Conservation (phyloP, 2,797 vertebrate species). For the Rhodeus uyekii region DNA sequence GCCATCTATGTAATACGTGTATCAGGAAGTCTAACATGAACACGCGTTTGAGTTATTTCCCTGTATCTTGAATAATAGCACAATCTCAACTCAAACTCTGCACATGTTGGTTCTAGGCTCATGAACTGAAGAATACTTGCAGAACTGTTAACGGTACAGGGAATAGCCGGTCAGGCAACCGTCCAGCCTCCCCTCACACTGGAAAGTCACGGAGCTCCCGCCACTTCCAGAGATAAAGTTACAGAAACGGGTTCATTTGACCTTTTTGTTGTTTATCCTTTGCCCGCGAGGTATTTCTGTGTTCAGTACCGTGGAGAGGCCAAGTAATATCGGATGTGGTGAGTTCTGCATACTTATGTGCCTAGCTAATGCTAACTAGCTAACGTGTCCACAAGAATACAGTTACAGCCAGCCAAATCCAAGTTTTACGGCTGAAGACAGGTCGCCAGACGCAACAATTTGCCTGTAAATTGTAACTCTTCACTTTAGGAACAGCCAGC, state of each 20-base stretch:
- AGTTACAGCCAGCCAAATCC: slow-evolving; percentile 61
- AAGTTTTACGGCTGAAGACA: slow-evolving; percentile 62
- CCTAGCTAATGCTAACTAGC: slow-evolving; percentile 61
- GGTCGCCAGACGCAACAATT: slow-evolving; percentile 51
- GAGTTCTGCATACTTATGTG: slow-evolving; percentile 79
- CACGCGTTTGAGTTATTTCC: neutral
- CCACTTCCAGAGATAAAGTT: slow-evolving; percentile 69
- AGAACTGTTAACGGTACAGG: slow-evolving; percentile 63
- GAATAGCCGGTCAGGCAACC: slow-evolving; percentile 73
- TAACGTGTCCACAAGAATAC: slow-evolving; percentile 37
- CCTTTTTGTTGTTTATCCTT: slow-evolving; percentile 61
- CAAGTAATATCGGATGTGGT: slow-evolving; percentile 87
- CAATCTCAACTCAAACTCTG: slow-evolving; percentile 67
- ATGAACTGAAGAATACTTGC: slow-evolving; percentile 51
- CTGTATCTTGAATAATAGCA: slow-evolving; percentile 13
- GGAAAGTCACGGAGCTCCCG: slow-evolving; percentile 74
- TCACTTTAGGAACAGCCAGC: slow-evolving; percentile 19
- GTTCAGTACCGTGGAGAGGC: slow-evolving; percentile 81
- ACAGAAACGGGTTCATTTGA: slow-evolving; percentile 61
- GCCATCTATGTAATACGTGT: neutral
- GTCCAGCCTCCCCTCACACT: slow-evolving; percentile 63
- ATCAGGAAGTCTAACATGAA: neutral
- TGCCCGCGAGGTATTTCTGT: slow-evolving; percentile 64
- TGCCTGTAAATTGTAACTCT: slow-evolving; percentile 20
- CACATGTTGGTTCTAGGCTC: slow-evolving; percentile 84